Conservation (phyloP, 1,140 invertebrate species). For the Neodiprion fabricii region DNA sequence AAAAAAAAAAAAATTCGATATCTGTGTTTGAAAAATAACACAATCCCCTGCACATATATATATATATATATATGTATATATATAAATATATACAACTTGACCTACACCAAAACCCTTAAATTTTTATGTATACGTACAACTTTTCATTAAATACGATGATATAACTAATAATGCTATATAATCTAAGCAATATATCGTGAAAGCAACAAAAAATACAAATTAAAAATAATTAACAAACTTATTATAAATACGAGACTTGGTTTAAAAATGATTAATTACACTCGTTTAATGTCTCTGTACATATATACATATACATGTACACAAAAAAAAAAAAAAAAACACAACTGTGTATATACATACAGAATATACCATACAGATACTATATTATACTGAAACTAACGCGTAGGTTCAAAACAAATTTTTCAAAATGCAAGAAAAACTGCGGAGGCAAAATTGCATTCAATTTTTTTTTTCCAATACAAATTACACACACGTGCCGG, state of each 20-base stretch:
- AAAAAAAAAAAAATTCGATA: no score
- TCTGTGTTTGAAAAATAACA: background rate
- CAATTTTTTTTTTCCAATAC: no score
- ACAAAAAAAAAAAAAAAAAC: no score
- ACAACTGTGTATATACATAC: background rate
- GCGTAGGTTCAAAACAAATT: no score
- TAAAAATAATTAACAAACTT: background rate
- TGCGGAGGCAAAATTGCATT: no score
- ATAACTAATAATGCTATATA: constrained; percentile 4
- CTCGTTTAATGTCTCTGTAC: background rate
- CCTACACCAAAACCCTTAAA: no score
- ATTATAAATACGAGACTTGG: background rate
- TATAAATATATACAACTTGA: no score
- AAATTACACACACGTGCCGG: no score
- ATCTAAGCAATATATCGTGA: background rate
- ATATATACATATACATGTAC: no score
- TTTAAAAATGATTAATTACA: background rate
- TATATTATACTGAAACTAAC: background rate
- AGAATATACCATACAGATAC: background rate
- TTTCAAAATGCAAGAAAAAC: no score
- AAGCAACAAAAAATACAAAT: background rate
- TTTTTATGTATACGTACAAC: no score
- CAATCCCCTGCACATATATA: background rate
- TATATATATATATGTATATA: background rate
- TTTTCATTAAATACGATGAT: background rate